Base-by-base conservation (phyloP, 2,888 invertebrate species). In the Galeopsomyia nigrocyanea region DNA sequence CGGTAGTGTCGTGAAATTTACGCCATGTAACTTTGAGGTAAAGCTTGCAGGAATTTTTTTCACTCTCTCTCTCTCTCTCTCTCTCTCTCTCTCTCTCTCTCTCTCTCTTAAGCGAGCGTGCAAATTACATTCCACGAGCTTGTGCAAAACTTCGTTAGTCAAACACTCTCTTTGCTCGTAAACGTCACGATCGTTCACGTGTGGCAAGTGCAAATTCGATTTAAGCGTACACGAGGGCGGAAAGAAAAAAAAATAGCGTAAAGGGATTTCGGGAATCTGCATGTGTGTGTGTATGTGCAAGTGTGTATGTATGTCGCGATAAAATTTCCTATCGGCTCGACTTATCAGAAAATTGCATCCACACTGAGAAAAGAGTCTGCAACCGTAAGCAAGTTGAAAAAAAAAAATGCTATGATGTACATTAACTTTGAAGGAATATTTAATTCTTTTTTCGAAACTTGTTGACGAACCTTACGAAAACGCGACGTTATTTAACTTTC, bases 331-430 rank as follows among this genome's bases (percentile, higher is more conserved):
- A 39, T 26, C 47, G 16, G 5, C 14, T 21, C 17, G 26, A 22
- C 62, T 55, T 64, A 70, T 64, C 64, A 62, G 68, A 62, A 68
- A 68, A 68, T 68, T 68, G 68, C 68, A 68, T 62, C 62, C 14
- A 66, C 58, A 19, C 14, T 26, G 26, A 26, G 13, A 21, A 16
- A 21, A 49, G 49, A 62, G 56, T 21, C 7, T 39, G 10, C 39
- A 10, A 10, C 7, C 13, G 13, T 39, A 39, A 5, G 26, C 26
- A 26, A 26, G 26, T 26, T 26, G 26, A 26, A 5, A 26, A 26
- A 26, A 26, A 5, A n/a, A n/a, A n/a, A n/a, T n/a, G n/a, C n/a
- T n/a, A n/a, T n/a, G n/a, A n/a, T n/a, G n/a, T n/a, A n/a, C n/a
- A n/a, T n/a, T n/a, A n/a, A n/a, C n/a, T 5, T 2, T 5, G 26